Conservation (phyloP, 2,113 vertebrate species). For the Dunckerocampus dactyliophorus region DNA sequence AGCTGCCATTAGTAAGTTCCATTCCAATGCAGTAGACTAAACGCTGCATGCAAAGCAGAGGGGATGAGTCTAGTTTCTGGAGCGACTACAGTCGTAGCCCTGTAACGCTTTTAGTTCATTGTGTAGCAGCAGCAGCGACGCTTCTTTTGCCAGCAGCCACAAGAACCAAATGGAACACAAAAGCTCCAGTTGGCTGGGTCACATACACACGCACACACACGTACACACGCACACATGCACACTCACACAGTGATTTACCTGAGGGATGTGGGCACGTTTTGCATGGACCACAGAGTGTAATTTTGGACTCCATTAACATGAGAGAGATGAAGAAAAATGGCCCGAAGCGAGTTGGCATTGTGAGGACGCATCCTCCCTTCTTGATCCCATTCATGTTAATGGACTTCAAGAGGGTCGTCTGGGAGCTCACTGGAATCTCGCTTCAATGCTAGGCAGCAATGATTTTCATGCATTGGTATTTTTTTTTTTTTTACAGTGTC, state of each 20-base stretch:
- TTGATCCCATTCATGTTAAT: conserved; percentile 61
- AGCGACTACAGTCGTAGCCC: conserved; percentile 46
- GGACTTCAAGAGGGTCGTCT: conserved; percentile 63
- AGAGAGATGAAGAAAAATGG: conserved; percentile 49
- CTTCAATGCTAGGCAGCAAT: conserved; percentile 40
- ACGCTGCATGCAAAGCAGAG: no score
- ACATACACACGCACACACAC: neutral
- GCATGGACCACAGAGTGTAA: conserved; percentile 49
- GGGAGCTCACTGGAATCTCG: conserved; percentile 50
- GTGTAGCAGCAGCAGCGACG: conserved; percentile 44
- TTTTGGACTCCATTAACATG: conserved; percentile 62
- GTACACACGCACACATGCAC: no score
- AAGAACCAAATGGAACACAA: conserved; percentile 50
- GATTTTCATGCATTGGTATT: no score
- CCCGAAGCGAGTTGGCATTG: conserved; percentile 49
- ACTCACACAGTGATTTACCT: conserved; percentile 46
- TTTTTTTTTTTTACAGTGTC: no score
- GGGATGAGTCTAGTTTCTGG: conserved; percentile 19
- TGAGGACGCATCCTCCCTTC: conserved; percentile 43
- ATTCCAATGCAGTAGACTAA: no score
- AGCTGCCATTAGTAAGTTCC: no score
- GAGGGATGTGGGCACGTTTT: conserved; percentile 52
- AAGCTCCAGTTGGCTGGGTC: conserved; percentile 56
- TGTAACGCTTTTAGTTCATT: conserved; percentile 61
- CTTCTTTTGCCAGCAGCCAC: conserved; percentile 49